Evolutionary conservation across 1,140 invertebrate species (phyloP).

Genomic region (Saxidomus purpurata): DNA sequence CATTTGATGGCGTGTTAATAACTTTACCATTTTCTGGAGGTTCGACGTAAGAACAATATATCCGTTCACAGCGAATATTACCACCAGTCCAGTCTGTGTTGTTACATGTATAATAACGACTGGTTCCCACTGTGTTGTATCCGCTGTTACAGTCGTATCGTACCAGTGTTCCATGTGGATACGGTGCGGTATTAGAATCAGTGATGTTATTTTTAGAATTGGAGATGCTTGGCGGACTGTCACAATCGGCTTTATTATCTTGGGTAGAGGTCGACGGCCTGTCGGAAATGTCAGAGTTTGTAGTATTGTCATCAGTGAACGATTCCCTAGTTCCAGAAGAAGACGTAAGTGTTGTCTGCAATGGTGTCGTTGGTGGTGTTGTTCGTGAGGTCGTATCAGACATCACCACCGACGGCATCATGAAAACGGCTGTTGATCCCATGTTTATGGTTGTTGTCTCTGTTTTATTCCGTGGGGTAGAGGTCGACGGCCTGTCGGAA

Average conservation of each 20-base stretch:
- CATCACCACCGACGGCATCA: no score
- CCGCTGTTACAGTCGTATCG: conserved; percentile 1
- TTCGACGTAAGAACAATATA: neutral
- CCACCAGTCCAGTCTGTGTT: neutral
- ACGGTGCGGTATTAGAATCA: conserved; percentile 13
- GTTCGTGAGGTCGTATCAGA: neutral
- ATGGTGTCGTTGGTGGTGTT: no score
- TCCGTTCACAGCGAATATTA: neutral
- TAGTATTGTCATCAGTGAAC: no score
- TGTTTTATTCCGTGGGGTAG: no score
- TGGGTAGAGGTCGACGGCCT: no score
- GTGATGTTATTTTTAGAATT: neutral
- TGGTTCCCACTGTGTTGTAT: conserved; percentile 9
- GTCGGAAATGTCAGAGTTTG: no score
- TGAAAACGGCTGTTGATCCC: no score
- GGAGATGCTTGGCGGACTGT: neutral
- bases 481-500: no score
- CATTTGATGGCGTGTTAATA: neutral
- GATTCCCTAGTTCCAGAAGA: no score
- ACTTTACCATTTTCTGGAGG: conserved; percentile 17
- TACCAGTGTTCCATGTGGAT: neutral
- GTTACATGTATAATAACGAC: neutral
- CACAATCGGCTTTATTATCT: neutral
- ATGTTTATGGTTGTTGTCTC: no score
- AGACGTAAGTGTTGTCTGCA: no score